Evolutionary conservation across 2,888 invertebrate genomes (phyloP).

Genomic region (Leptinotarsa haldemani): DNA sequence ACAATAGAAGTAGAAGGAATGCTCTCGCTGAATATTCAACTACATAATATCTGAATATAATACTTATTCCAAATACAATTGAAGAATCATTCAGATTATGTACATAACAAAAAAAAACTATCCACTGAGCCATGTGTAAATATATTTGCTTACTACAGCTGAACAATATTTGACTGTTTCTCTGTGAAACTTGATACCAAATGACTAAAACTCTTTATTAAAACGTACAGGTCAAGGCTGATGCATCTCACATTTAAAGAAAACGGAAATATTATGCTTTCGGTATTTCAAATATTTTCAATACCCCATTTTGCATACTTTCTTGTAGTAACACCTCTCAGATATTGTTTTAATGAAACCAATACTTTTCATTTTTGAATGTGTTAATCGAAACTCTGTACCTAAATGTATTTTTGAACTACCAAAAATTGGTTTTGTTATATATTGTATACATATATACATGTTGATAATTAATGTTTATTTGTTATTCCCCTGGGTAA

Average conservation of each 20-base stretch:
- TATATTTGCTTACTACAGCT: slow-evolving; percentile 31
- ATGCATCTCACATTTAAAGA: slow-evolving; percentile 10
- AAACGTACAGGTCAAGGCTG: slow-evolving; percentile 9
- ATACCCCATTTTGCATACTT: neutral
- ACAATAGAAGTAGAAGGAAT: too few relatives aligned
- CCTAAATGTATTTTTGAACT: neutral
- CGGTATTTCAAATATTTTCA: slow-evolving; percentile 11
- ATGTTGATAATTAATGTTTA: slow-evolving; percentile 13
- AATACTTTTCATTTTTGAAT: neutral
- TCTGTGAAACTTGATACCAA: slow-evolving; percentile 27
- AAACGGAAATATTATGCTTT: slow-evolving; percentile 11
- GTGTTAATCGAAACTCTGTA: slow-evolving; percentile 5
- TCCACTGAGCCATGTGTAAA: slow-evolving; percentile 18
- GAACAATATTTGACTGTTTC: slow-evolving; percentile 29
- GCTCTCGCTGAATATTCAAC: too few relatives aligned
- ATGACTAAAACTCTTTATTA: neutral
- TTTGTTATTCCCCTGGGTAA: slow-evolving; percentile 23
- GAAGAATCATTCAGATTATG: neutral
- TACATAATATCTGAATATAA: too few relatives aligned
- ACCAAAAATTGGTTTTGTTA: slow-evolving; percentile 25
- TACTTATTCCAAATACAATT: too few relatives aligned
- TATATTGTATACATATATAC: neutral
- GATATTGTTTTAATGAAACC: neutral
- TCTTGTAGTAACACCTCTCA: neutral
- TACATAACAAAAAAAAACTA: neutral